phyloP scores from a whole-genome alignment of 2,113 vertebrate species.

The Rhinichthys klamathensis region DNA sequence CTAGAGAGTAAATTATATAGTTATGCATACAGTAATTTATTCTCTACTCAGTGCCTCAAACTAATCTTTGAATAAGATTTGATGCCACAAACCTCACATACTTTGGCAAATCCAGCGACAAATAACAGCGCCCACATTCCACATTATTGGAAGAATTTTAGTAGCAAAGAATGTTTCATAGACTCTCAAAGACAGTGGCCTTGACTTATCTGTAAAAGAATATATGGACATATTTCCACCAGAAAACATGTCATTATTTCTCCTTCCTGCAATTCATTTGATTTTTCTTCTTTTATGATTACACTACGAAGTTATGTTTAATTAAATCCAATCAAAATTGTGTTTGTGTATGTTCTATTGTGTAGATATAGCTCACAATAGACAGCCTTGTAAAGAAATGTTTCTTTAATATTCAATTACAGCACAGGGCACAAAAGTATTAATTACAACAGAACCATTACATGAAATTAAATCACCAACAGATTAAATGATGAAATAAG shows the following conservation, averaged over 20 bases:
- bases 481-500: not conserved
- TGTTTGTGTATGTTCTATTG: not conserved
- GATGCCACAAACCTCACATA: not conserved
- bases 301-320: not conserved
- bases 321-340: not conserved
- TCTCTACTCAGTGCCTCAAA: not conserved
- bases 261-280: not conserved
- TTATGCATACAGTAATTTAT: not conserved
- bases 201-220: not conserved
- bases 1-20: not conserved
- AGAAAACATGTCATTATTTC: not conserved
- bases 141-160: not conserved
- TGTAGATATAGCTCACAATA: not conserved
- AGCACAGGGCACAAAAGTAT: conserved; percentile 9
- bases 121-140: not conserved
- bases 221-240: not conserved
- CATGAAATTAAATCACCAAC: not conserved
- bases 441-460: conserved; percentile 14
- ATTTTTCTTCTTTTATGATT: conserved; percentile 2
- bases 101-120: not conserved
- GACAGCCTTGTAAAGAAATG: not conserved
- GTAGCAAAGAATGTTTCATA: not conserved
- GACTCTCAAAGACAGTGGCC: not conserved
- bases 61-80: too few species aligned
- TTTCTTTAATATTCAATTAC: not conserved